Base-by-base conservation (phyloP, 2,113 vertebrate genomes). In the Haemorhous mexicanus region DNA sequence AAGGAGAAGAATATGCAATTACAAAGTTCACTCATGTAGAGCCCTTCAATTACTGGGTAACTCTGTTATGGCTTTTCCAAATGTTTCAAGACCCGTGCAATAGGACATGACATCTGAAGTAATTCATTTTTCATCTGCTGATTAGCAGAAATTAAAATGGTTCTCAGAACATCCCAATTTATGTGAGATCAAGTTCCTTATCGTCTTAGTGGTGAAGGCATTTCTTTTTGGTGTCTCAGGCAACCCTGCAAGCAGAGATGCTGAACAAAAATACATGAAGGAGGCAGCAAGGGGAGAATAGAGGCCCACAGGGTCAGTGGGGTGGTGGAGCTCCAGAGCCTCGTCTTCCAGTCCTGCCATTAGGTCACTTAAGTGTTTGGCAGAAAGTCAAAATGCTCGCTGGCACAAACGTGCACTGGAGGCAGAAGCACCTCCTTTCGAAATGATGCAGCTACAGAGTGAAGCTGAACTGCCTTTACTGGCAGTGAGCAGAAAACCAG, bases 131-230 rank as follows among this genome's bases (percentile, higher is more conserved):
- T 96, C 92, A 96, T 94, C 83, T 96, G 69, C 76, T 4, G 90
- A 97, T 96, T 95, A 94, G 83, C 44, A 95, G 90, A 96, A 96
- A 97, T 96, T 97, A 96, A 96, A 96, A 90, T 20, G 73, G 61
- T 66, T 95, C 93, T 92, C 58, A 72, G 83, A 93, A 96, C 88
- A 93, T 93, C 76, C 88, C 73, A 68, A 84, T 92, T 95, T 87
- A 84, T 64, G 69, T 47, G 83, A 94, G 88, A 95, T 89, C 95
- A 87, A 94, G 86, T 82, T 96, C 86, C 86, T 93, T 93, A 84
- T n/a, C 14, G 0, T 64, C 64, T 82, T 92, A 76, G 80, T 49
- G 37, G 37, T 58, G 56, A 92, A 96, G n/a, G 69, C 47, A 58
- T 78, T 94, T 88, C 68, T 86, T 95, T 86, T 67, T 61, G 78